Percentiles rank a stretch among this genome's conserved stretches.
These are phyloP conservation scores for Ectobius pallidus DNA, from an alignment of 2,888 invertebrate genomes.

Conservation along the genomic window DNA sequence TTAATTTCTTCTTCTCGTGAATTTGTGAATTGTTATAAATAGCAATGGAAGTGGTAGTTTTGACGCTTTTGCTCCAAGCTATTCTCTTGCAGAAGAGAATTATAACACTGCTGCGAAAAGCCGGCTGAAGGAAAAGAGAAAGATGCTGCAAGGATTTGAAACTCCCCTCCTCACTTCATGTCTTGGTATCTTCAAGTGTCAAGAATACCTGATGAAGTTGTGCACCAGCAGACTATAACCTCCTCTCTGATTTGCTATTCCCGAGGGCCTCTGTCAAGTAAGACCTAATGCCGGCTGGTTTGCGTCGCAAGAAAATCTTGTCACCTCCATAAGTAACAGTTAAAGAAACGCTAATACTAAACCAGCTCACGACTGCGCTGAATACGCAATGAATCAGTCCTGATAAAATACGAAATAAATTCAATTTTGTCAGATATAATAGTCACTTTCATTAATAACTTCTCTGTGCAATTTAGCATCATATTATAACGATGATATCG, in stretches of 20 bases:
- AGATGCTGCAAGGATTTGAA: conserved; percentile 16
- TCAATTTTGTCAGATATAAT: background rate
- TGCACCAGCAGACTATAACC: conserved; percentile 1
- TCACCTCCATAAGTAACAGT: conserved; percentile 35
- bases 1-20: too few species aligned
- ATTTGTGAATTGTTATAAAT: too few species aligned
- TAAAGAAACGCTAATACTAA: conserved; percentile 19
- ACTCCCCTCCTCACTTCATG: background rate
- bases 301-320: conserved; percentile 32
- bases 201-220: conserved; percentile 38
- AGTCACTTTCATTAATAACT: too few species aligned
- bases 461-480: too few species aligned
- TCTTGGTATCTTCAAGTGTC: conserved; percentile 31
- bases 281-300: conserved; percentile 17
- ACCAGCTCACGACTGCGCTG: background rate
- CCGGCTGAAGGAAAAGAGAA: background rate
- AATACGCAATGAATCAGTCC: background rate
- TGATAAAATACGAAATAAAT: conserved; percentile 1
- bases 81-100: conserved; percentile 13
- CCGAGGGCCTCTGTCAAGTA: conserved; percentile 33
- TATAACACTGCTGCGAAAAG: conserved; percentile 31
- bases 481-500: too few species aligned
- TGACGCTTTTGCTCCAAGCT: background rate
- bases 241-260: conserved; percentile 37
- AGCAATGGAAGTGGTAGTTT: background rate